Base-by-base conservation (phyloP, 2,113 vertebrate species). In the Brienomyrus longianalis region DNA sequence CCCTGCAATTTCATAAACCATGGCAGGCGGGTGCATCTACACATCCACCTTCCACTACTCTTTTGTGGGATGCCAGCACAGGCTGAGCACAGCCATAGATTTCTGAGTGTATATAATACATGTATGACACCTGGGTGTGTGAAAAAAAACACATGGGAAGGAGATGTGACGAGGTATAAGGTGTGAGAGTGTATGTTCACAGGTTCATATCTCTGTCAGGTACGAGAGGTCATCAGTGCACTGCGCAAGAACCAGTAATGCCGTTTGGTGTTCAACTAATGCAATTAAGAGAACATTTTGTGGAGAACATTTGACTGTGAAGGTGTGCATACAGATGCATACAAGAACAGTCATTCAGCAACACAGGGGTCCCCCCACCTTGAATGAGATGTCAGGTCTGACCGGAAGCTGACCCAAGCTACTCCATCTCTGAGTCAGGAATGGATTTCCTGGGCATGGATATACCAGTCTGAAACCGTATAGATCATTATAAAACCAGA, bases 1-100 rank as follows among this genome's bases (percentile, higher is more conserved):
- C 70, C 31, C 51, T 88, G 80, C 83, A 70, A 83, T 86, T 88
- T 86, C 83, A 88, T 91, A 56, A 90, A 84, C 90, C 90, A 89
- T 80, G 5, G 13, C 88, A 23, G 50, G 39, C 2, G 52, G 5
- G 66, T 19, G 19, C 19, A 80, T 23, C 54, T 23, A 62, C 84
- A 89, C 43, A 54, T 31, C 13, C 54, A 52, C 84, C 45, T 74
- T 50, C 87, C 74, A 10, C n/a, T 23, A 50, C 27, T 23, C 27
- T 52, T 39, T 56, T 66, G 45, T 39, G 59, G 17, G 43, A 31
- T 6, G 35, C 51, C 27, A n/a, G 52, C 31, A 23, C 11, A 27
- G 70, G 50, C 48, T 35, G 10, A 3, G 51, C 17, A 31, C 50
- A 35, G 27, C 27, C 35, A 13, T 35, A 31, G 85, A 3, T 1